Percentiles rank a stretch among this genome's conserved stretches.
These are phyloP conservation scores for Hepsetus odoe DNA, from an alignment of 2,113 vertebrate genomes.

Conservation along the genomic window DNA sequence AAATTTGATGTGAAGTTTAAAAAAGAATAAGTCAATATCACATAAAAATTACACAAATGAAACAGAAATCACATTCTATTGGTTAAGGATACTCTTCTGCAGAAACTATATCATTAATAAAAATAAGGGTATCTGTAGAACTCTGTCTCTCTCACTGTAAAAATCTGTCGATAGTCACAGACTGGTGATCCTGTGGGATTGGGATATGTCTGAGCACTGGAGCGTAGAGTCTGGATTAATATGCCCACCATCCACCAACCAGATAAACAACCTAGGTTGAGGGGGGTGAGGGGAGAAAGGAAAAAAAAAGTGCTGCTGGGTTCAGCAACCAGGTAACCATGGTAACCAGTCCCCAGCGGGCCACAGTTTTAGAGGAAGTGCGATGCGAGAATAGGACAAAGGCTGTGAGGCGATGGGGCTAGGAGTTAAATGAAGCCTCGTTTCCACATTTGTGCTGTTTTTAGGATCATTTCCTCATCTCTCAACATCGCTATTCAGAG, in stretches of 20 bases:
- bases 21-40: no score
- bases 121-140: no score
- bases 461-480: constrained; percentile 19
- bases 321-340: constrained; percentile 47
- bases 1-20: no score
- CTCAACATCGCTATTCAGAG: background rate
- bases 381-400: constrained; percentile 27
- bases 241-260: constrained; percentile 44
- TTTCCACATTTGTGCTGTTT: constrained; percentile 18
- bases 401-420: background rate
- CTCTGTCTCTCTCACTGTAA: background rate
- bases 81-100: background rate
- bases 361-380: constrained; percentile 16
- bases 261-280: constrained; percentile 19
- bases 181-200: constrained; percentile 14
- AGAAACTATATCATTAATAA: no score
- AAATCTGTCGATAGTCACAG: background rate
- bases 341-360: constrained; percentile 38
- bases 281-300: background rate
- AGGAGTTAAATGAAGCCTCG: background rate
- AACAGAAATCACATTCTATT: no score
- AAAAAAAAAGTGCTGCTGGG: constrained; percentile 19
- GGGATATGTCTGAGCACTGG: background rate
- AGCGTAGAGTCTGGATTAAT: constrained; percentile 37
- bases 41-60: no score